Base-by-base conservation (phyloP, 2,888 invertebrate genomes). In the Sinotaia quadrata region DNA sequence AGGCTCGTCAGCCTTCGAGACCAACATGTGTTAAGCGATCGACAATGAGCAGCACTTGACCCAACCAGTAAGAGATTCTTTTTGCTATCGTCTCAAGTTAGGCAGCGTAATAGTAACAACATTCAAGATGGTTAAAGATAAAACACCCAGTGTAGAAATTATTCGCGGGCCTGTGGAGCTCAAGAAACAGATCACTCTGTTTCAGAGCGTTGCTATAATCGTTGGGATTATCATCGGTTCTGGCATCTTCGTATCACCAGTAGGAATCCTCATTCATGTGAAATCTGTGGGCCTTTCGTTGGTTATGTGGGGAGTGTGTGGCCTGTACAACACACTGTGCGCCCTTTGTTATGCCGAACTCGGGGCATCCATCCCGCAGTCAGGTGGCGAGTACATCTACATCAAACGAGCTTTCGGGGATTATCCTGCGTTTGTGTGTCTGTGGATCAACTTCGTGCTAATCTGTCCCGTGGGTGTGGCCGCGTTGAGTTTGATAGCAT, bases 201-300 rank as follows among this genome's bases (percentile, higher is more conserved):
- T 94, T 78, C 94, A 96, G 86, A 96, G 96, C 33, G 95, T 96
- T 10, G 94, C 95, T 33, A 95, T 97, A 74, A 97, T 97, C 81
- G 95, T 97, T 34, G 97, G 97, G 52, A 93, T 95, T 69, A 96
- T 97, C 77, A 93, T 97, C 59, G 98, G 98, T 1, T 93, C 97
- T 2, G 98, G 98, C 8, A 97, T 98, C 81, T 98, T 98, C 88
- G 95, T 97, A 44, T 95, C 96, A 24, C 97, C 97, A 0, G 94
- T 93, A 84, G 94, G 97, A 78, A 96, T 96, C 24, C 90, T 98
- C 18, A 89, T 90, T 73, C 91, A 93, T 85, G 93, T 95, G 93
- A 10, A 96, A 95, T 68, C 87, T 93, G 72, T 91, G 5, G 84
- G 86, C 5, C 74, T 95, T 87, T 94, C 96, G 1, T 90, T 97